Conservation (phyloP, 1,140 invertebrate species). For the Apis mellifera region DNA sequence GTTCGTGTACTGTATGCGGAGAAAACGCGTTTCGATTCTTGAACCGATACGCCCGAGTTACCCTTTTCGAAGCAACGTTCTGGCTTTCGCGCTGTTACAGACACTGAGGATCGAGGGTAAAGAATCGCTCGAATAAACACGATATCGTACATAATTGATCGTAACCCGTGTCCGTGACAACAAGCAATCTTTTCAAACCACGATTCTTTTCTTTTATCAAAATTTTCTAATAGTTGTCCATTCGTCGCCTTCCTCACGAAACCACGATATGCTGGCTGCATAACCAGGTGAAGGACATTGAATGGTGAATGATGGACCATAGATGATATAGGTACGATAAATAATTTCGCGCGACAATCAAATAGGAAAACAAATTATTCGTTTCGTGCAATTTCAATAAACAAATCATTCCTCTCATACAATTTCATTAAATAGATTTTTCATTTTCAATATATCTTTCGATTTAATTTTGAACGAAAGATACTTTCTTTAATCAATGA, state of each 20-base stretch:
- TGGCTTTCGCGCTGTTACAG: not conserved
- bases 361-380: too few species aligned
- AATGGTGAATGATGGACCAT: not conserved
- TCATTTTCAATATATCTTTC: not conserved
- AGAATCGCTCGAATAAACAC: not conserved
- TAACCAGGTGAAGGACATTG: slow-evolving; percentile 73
- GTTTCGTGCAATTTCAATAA: not conserved
- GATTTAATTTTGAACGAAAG: not conserved
- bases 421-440: not conserved
- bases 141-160: not conserved
- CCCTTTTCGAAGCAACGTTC: not conserved
- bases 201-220: not conserved
- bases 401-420: too few species aligned
- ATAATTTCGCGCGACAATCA: not conserved
- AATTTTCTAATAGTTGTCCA: slow-evolving; percentile 58
- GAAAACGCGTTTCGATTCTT: slow-evolving; percentile 29
- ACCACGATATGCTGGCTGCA: slow-evolving; percentile 67
- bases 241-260: not conserved
- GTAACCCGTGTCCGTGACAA: too few species aligned
- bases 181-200: too few species aligned
- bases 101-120: not conserved
- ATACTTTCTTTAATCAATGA: not conserved
- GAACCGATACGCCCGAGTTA: slow-evolving; percentile 21
- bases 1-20: slow-evolving; percentile 13
- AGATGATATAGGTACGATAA: not conserved